These are phyloP conservation scores for Panzeria rudis DNA, from an alignment of 2,888 invertebrate species.

Conservation along the genomic window DNA sequence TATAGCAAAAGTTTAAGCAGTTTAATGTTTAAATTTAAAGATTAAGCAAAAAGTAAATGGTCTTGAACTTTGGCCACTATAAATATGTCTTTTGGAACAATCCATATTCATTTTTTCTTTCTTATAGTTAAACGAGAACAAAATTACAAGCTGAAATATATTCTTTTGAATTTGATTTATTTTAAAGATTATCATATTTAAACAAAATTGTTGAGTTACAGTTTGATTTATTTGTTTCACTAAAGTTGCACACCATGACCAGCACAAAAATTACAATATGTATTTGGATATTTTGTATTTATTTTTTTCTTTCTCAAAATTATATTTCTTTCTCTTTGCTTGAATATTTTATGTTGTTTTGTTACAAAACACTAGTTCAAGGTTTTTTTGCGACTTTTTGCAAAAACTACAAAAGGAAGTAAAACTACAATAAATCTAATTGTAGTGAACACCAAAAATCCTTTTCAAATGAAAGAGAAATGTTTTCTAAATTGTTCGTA, in stretches of 20 bases:
- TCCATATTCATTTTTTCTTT: not conserved
- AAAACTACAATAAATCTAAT: constrained; percentile 50
- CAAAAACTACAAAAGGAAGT: not conserved
- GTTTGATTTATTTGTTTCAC: constrained; percentile 40
- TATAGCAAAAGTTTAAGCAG: not conserved
- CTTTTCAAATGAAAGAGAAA: constrained; percentile 33
- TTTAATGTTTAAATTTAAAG: not conserved
- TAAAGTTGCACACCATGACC: constrained; percentile 7
- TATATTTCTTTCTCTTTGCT: not conserved
- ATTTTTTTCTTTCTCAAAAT: constrained; percentile 4
- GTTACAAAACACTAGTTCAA: constrained; percentile 37
- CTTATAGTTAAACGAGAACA: not conserved
- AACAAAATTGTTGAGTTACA: constrained; percentile 21
- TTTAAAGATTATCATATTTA: constrained; percentile 34
- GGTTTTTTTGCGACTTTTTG: constrained; percentile 27
- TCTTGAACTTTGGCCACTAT: constrained; percentile 29
- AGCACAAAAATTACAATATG: not conserved
- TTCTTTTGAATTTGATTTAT: constrained; percentile 26
- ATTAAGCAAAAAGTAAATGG: constrained; percentile 16
- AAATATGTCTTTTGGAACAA: not conserved
- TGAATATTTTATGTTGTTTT: not conserved
- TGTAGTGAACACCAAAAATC: constrained; percentile 3
- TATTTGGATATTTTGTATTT: constrained; percentile 8
- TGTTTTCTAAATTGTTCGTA: constrained; percentile 19
- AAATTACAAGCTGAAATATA: constrained; percentile 11